Percentiles rank a stretch among this genome's conserved stretches.
These are phyloP conservation scores for Saccopteryx bilineata DNA, from an alignment of 2,113 vertebrate species.

Conservation along the genomic window DNA sequence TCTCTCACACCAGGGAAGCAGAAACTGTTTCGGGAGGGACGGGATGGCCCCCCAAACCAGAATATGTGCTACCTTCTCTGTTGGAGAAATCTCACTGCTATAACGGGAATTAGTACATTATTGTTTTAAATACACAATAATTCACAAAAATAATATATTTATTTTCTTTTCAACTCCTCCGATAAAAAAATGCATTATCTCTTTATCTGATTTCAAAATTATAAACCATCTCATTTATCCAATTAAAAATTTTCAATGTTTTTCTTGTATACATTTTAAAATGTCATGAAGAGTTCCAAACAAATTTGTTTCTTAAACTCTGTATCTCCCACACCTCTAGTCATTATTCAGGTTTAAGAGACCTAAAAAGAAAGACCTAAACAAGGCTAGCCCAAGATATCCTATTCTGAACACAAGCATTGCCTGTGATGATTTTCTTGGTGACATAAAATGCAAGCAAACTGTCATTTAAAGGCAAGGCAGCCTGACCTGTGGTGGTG, in stretches of 20 bases:
- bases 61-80: neutral
- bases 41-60: neutral
- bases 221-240: neutral
- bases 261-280: neutral
- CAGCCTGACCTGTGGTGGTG: neutral
- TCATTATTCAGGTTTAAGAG: neutral
- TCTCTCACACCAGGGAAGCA: neutral
- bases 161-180: constrained; percentile 41
- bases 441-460: neutral
- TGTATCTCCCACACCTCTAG: neutral
- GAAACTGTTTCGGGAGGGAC: neutral
- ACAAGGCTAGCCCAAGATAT: neutral
- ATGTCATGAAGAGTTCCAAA: neutral
- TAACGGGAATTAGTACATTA: neutral
- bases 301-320: constrained; percentile 20
- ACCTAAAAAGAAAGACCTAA: neutral
- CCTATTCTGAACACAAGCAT: neutral
- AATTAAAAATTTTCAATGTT: neutral
- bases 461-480: constrained; percentile 6
- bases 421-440: neutral
- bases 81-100: neutral
- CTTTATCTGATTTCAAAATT: constrained; percentile 13
- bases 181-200: constrained; percentile 40
- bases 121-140: constrained; percentile 2
- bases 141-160: neutral